phyloP scores from a whole-genome alignment of 92 coral and sea anemone species.

The Palythoa grandiflora region DNA sequence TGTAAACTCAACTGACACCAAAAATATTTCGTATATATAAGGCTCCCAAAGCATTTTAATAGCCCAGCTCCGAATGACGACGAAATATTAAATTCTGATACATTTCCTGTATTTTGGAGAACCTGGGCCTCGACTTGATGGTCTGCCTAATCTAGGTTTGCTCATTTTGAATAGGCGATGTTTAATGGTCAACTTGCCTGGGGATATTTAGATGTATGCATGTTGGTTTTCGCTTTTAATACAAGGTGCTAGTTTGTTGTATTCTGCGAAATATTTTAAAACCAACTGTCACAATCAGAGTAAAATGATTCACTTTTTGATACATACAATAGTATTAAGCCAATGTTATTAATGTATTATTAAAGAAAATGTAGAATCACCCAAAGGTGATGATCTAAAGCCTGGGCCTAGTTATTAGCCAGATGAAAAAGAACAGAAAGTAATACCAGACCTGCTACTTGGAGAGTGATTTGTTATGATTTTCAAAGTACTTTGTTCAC shows the following conservation, averaged over 20 bases:
- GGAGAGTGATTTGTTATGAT: constrained; percentile 2
- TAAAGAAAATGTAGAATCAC: background rate
- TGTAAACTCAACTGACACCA: background rate
- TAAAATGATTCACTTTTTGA: background rate
- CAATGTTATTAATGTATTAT: background rate
- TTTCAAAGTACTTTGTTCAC: background rate
- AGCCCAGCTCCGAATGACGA: constrained; percentile 2
- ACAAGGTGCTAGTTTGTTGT: background rate
- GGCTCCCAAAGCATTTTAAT: constrained; percentile 8
- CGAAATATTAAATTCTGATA: background rate
- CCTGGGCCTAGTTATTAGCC: background rate
- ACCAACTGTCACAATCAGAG: background rate
- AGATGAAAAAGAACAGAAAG: background rate
- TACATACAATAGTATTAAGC: background rate
- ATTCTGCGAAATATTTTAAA: background rate
- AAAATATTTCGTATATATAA: background rate
- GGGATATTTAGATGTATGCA: background rate
- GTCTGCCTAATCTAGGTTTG: background rate
- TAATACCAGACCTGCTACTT: constrained; percentile 6
- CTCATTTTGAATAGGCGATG: background rate
- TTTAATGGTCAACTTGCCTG: background rate
- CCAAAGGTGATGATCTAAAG: background rate
- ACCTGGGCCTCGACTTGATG: background rate
- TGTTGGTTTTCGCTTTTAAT: background rate
- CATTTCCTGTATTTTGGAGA: background rate